phyloP scores from a whole-genome alignment of 2,888 invertebrate species.

The Temnothorax unifasciatus region DNA sequence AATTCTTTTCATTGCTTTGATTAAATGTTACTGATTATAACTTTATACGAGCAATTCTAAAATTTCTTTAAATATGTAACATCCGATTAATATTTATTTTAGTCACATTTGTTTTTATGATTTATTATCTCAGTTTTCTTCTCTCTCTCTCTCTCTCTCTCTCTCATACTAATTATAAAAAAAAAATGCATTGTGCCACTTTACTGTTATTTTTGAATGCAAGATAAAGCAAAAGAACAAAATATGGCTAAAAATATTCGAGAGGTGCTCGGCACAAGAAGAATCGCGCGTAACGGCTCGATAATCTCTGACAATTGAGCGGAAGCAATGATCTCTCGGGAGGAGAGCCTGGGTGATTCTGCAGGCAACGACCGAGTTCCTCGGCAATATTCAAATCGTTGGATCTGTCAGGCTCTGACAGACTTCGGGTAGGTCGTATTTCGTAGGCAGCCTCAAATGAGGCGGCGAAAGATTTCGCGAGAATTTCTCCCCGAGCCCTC shows the following conservation, averaged over 20 bases:
- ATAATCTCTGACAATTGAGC: constrained; percentile 61
- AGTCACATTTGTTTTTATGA: not conserved
- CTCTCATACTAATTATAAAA: not conserved
- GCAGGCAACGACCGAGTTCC: constrained; percentile 67
- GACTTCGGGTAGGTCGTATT: constrained; percentile 66
- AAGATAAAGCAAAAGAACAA: constrained; percentile 10
- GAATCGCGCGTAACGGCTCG: constrained; percentile 46
- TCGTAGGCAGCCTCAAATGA: constrained; percentile 81
- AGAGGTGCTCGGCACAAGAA: constrained; percentile 21
- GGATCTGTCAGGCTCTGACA: constrained; percentile 64
- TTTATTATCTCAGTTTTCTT: not conserved
- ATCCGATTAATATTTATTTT: not conserved
- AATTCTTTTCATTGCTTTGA: not conserved
- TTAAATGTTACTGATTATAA: not conserved
- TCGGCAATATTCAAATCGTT: constrained; percentile 72
- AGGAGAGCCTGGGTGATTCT: constrained; percentile 49
- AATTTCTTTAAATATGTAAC: not conserved
- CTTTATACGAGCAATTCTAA: not conserved
- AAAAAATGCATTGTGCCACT: not conserved
- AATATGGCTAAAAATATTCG: constrained; percentile 17
- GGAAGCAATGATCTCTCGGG: constrained; percentile 65
- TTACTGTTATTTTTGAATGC: not conserved
- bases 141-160: not conserved
- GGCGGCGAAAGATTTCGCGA: constrained; percentile 80
- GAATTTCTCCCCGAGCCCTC: constrained; percentile 72